Evolutionary conservation across 2,888 invertebrate genomes (phyloP), one percentile per base, ranked within the genome.

Genomic region (Leptinotarsa tumamoca): DNA sequence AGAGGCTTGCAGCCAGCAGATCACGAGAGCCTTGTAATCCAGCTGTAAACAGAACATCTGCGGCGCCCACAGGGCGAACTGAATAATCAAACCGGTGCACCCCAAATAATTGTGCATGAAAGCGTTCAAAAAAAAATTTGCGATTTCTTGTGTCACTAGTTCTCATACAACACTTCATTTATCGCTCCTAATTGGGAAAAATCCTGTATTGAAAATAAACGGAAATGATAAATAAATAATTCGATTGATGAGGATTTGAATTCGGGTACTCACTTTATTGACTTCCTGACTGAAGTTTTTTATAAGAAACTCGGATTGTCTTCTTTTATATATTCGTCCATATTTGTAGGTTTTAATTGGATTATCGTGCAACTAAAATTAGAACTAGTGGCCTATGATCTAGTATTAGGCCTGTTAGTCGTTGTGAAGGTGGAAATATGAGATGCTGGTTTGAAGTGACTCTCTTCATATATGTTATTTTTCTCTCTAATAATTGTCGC

Each of bases 381-480:
- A 51, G 51, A 51, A 17, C 51, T 51, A 51, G 51, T 51, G 2
- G 17, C 51, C 51, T 17, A 51, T 14, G 51, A 51, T 51, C 51
- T 52, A 17, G 51, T 52, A 52, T 52, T 14, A 52, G 17, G 51
- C 17, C 51, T 52, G 51, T 17, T 52, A 52, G 15, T 52, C 2
- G 33, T 33, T 52, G 17, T 52, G 17, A 52, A 52, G 3, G 51
- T 14, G 51, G 3, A 52, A 52, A 52, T 17, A 52, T 52, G 51
- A 52, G 51, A 52, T 52, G 71, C 71, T 18, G 71, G 61, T n/a
- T 51, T 71, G 23, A 52, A 71, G 15, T 71, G 1, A 23, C 5
- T 2, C 21, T 52, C 68, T 4, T 71, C 58, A 71, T 61, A 51
- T 21, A 52, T 63, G 58, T 17, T 43, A 14, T 70, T 13, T 51